These are phyloP conservation scores for Lasioglossum lativentre DNA, from an alignment of 2,888 invertebrate genomes.

Conservation along the genomic window DNA sequence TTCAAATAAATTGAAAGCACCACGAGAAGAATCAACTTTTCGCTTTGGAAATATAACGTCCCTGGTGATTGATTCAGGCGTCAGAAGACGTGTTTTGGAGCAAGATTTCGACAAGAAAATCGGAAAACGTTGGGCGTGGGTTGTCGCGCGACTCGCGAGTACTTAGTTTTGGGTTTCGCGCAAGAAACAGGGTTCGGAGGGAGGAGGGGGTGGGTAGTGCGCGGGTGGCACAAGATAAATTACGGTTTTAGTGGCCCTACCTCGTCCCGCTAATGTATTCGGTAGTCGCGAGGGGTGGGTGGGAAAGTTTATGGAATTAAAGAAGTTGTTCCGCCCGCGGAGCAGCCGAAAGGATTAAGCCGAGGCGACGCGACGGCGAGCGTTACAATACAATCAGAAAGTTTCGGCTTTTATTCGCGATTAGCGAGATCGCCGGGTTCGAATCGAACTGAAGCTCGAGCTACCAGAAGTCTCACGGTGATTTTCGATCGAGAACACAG, in stretches of 20 bases:
- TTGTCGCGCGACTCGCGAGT: not conserved
- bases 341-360: constrained; percentile 48
- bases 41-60: not conserved
- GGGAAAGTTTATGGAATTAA: constrained; percentile 61
- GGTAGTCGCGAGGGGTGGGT: constrained; percentile 29
- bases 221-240: constrained; percentile 43
- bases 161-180: not conserved
- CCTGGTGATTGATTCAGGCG: not conserved
- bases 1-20: not conserved
- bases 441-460: constrained; percentile 13
- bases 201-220: not conserved
- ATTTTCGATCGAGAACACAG: not conserved
- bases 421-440: constrained; percentile 26
- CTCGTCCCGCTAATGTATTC: constrained; percentile 48
- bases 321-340: constrained; percentile 47
- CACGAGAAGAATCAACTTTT: not conserved
- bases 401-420: constrained; percentile 57
- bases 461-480: not conserved
- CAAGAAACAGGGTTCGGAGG: constrained; percentile 17
- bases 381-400: constrained; percentile 49
- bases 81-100: not conserved
- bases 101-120: not conserved
- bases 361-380: constrained; percentile 8
- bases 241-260: constrained; percentile 31
- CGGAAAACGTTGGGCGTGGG: not conserved